Base-by-base conservation (phyloP, 2,113 vertebrate species). In the Corydoras maculifer region DNA sequence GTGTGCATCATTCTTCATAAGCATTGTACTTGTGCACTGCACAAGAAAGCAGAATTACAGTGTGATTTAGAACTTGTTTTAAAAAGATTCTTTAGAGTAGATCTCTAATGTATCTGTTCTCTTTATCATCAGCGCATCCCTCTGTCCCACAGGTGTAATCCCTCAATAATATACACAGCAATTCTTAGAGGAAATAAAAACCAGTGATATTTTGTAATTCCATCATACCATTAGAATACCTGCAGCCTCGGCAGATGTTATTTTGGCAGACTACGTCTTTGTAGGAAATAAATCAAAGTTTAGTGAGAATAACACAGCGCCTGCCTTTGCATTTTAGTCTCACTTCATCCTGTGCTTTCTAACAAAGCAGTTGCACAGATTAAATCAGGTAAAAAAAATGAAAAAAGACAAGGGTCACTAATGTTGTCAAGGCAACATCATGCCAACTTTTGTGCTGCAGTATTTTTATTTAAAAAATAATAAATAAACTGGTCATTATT, bases 321-420 rank as follows among this genome's bases (percentile, higher is more conserved):
- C 58, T 55, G 62, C 35, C 49, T 8, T 60, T 54, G 55, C 62
- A 69, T 68, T 64, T 59, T 35, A 76, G 75, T 74, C 77, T 80
- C 80, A 77, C 74, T 79, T 78, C 50, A 76, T 76, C 59, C 54
- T 9, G 81, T 70, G 75, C 78, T 78, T 73, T 65, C 74, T 81
- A 82, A 72, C 72, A 51, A 75, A 54, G 50, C 70, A 43, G 35
- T 72, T 70, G 70, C 61, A 69, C 57, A 74, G 68, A 77, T 55
- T 64, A 49, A 70, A 53, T 43, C 59, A 68, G 70, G 74, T 75
- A 73, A 59, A 68, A 60, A 79, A 58, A 69, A 50, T 43, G 31
- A 68, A 43, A 43, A 43, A 43, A 43, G 35, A 43, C 35, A 43
- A 59, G 49, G 57, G 70, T 68, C 69, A 69, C 63, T 78, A 70